These are phyloP conservation scores for Gouania willdenowi DNA, from an alignment of 2,797 vertebrate genomes.

Conservation along the genomic window DNA sequence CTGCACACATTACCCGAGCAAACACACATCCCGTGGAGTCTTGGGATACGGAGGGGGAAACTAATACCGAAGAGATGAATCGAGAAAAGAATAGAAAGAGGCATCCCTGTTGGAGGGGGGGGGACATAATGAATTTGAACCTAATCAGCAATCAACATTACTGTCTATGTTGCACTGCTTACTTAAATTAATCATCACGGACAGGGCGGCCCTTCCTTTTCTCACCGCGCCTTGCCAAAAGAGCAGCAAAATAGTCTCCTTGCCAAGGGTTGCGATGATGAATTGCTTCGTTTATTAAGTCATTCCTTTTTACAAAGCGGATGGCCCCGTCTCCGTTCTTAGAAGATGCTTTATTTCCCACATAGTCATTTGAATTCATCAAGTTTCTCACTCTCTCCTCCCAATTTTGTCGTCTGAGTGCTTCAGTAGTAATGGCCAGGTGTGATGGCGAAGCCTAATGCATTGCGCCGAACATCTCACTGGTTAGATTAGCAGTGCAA, in stretches of 20 bases:
- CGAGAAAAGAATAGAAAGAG: slow-evolving; percentile 14
- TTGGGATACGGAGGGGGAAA: slow-evolving; percentile 24
- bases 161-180: slow-evolving; percentile 73
- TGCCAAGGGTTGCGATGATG: slow-evolving; percentile 72
- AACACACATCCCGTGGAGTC: slow-evolving; percentile 2
- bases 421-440: slow-evolving; percentile 37
- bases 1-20: slow-evolving; percentile 7
- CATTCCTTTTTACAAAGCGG: slow-evolving; percentile 63
- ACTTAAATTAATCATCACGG: slow-evolving; percentile 77
- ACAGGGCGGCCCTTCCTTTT: slow-evolving; percentile 34
- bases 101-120: slow-evolving; percentile 30
- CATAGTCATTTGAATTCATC: not conserved
- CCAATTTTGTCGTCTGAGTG: slow-evolving; percentile 12
- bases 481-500: slow-evolving; percentile 31
- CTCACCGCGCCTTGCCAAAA: slow-evolving; percentile 17
- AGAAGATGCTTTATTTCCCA: slow-evolving; percentile 42
- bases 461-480: slow-evolving; percentile 53
- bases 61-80: slow-evolving; percentile 30
- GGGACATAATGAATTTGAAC: slow-evolving; percentile 59
- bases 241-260: slow-evolving; percentile 53
- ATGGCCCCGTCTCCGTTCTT: slow-evolving; percentile 45
- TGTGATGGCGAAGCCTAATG: slow-evolving; percentile 34
- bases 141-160: slow-evolving; percentile 75
- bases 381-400: not conserved
- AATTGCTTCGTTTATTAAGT: slow-evolving; percentile 74